phyloP scores from a whole-genome alignment of 2,113 vertebrate genomes.

The Ivindomyrus marchei region DNA sequence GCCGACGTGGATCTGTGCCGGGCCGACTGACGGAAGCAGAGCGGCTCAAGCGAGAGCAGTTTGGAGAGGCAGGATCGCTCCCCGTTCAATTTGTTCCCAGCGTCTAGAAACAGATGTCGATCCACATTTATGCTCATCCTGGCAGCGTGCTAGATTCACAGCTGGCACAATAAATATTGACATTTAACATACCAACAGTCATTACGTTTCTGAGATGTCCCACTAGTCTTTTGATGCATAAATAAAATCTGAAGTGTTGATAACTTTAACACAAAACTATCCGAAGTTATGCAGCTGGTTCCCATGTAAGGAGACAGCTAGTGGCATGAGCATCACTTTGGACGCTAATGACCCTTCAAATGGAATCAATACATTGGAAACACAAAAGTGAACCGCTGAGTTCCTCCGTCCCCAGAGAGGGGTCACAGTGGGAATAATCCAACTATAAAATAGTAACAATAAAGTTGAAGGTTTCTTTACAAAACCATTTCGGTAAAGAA shows the following conservation, averaged over 20 bases:
- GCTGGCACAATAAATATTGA: background rate
- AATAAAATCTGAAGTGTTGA: background rate
- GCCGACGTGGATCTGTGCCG: background rate
- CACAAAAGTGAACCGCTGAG: background rate
- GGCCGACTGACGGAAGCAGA: background rate
- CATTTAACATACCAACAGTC: background rate
- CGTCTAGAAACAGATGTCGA: background rate
- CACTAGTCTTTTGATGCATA: background rate
- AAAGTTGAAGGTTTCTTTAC: constrained; percentile 38
- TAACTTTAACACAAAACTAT: background rate
- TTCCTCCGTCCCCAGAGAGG: background rate
- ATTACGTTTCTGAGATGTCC: background rate
- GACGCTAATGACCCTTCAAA: background rate
- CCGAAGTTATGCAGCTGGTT: background rate
- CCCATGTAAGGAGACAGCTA: background rate
- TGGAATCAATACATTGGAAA: background rate
- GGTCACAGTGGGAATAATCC: background rate
- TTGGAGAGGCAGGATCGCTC: background rate
- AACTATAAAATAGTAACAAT: constrained; percentile 33
- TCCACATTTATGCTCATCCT: background rate
- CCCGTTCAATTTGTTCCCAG: background rate
- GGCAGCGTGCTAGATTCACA: background rate
- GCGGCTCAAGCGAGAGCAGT: background rate
- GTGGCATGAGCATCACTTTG: background rate
- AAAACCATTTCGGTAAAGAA: constrained; percentile 43